phyloP scores from a whole-genome alignment of 2,797 vertebrate species.

The Phrynocephalus vlangalii region DNA sequence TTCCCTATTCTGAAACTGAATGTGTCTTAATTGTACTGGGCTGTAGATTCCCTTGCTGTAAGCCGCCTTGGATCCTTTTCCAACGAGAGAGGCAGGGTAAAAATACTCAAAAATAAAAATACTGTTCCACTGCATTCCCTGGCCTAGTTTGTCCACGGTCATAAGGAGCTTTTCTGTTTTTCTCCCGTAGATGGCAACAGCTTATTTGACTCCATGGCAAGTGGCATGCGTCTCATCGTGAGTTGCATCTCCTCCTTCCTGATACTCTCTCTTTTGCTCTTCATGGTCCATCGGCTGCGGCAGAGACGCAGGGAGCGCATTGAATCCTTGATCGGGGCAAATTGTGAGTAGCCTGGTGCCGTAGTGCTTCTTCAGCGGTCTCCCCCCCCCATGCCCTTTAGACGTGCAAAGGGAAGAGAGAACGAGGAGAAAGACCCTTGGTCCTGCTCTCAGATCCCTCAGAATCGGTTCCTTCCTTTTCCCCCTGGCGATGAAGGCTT shows the following conservation, averaged over 20 bases:
- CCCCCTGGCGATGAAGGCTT: too few species aligned
- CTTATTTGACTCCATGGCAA: conserved; percentile 97
- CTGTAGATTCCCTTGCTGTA: too few species aligned
- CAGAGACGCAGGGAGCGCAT: conserved; percentile 95
- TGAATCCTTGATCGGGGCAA: conserved; percentile 95
- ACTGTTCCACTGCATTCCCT: background rate
- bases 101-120: too few species aligned
- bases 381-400: too few species aligned
- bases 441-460: background rate
- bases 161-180: conserved; percentile 1
- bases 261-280: conserved; percentile 96
- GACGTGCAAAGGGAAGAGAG: background rate
- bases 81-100: too few species aligned
- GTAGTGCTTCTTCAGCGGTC: background rate
- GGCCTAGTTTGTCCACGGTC: conserved; percentile 9
- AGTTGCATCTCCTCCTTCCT: conserved; percentile 99
- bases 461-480: too few species aligned
- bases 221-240: conserved; percentile 96
- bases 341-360: conserved; percentile 81
- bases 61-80: too few species aligned
- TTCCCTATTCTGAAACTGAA: too few species aligned
- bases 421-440: background rate
- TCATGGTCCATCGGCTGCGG: conserved; percentile 97
- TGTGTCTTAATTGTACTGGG: too few species aligned
- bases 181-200: conserved; percentile 88